Evolutionary conservation across 2,888 invertebrate genomes (phyloP).

Genomic region (Pardosa pseudoannulata): DNA sequence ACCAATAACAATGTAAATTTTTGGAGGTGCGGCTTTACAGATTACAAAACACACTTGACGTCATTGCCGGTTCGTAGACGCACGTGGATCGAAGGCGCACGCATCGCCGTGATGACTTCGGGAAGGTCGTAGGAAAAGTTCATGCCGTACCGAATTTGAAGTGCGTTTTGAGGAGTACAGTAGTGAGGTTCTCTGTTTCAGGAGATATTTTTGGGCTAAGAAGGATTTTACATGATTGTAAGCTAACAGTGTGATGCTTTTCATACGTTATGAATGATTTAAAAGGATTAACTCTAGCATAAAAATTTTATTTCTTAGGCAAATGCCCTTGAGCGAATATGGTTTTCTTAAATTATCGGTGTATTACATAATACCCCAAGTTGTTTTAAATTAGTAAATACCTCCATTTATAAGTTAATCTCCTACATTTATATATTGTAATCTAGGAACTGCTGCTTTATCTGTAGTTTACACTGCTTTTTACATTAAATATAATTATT

Average conservation of each 20-base stretch:
- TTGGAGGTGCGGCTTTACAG: slow-evolving; percentile 37
- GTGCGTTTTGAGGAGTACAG: background rate
- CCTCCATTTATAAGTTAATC: no score
- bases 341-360: slow-evolving; percentile 25
- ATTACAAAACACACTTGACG: slow-evolving; percentile 33
- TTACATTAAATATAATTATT: no score
- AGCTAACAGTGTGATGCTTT: no score
- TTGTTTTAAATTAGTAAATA: no score
- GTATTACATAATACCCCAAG: slow-evolving; percentile 39
- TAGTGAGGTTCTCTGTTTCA: background rate
- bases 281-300: no score
- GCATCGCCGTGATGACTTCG: slow-evolving; percentile 56
- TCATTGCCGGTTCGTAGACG: slow-evolving; percentile 43
- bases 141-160: slow-evolving; percentile 50
- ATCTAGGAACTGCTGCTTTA: no score
- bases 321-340: slow-evolving; percentile 64
- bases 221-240: no score
- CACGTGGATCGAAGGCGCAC: slow-evolving; percentile 59
- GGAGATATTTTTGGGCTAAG: background rate
- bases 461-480: no score
- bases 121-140: slow-evolving; percentile 68
- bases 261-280: no score
- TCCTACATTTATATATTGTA: no score
- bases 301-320: slow-evolving; percentile 21
- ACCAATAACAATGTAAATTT: no score